Conservation (phyloP, 2,113 vertebrate species). For the Lanius collurio region DNA sequence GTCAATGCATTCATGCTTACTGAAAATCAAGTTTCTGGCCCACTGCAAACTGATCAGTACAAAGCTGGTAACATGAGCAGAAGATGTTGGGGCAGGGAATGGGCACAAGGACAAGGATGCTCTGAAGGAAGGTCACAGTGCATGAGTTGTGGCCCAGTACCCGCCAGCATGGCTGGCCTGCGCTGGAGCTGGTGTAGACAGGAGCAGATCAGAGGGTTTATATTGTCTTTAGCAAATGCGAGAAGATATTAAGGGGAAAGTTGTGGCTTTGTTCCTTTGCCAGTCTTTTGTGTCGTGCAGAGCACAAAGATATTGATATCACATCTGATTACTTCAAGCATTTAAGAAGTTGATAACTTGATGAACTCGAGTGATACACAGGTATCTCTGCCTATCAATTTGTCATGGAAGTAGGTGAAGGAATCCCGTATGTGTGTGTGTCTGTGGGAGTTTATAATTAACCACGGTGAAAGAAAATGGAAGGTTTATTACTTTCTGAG, state of each 20-base stretch:
- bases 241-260: not conserved
- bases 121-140: not conserved
- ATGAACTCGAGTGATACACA: not conserved
- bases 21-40: not conserved
- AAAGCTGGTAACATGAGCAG: not conserved
- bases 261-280: not conserved
- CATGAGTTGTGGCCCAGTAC: accelerated
- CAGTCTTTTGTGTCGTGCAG: not conserved
- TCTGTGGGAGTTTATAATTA: not conserved
- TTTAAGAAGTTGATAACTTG: not conserved
- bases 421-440: not conserved
- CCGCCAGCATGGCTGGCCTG: not conserved
- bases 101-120: not conserved
- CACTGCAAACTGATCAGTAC: not conserved
- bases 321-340: not conserved
- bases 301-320: not conserved
- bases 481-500: not conserved
- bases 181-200: not conserved
- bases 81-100: not conserved
- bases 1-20: not conserved
- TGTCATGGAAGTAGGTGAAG: not conserved
- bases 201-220: not conserved
- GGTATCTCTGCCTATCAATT: not conserved
- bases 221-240: not conserved
- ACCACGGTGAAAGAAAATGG: not conserved